A percentile compares a stretch with the other conserved stretches of the same genome.
Evolutionary conservation across 2,888 invertebrate genomes (phyloP).

Genomic region (Macaria notata): DNA sequence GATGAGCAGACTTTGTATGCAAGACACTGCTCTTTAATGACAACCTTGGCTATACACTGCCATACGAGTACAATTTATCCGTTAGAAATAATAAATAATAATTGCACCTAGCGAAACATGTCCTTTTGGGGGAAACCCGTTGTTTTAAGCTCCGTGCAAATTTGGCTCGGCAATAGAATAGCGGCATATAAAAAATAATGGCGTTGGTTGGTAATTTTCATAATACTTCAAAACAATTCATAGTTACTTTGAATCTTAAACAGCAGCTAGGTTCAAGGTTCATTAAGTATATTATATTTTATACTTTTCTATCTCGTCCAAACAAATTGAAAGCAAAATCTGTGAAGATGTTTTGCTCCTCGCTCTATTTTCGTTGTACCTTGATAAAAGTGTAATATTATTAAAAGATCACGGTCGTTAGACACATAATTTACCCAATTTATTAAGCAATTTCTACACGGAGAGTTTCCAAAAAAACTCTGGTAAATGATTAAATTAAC

Average conservation of each 20-base stretch:
- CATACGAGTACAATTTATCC: slow-evolving; percentile 44
- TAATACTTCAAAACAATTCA: no score
- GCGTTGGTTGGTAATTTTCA: background rate
- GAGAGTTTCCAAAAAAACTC: no score
- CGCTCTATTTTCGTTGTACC: background rate
- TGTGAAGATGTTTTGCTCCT: background rate
- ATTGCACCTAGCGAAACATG: slow-evolving; percentile 43
- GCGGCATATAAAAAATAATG: slow-evolving; percentile 5
- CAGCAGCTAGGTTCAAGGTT: no score
- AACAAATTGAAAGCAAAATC: no score
- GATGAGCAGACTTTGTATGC: slow-evolving; percentile 58
- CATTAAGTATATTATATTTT: no score
- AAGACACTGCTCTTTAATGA: slow-evolving; percentile 44
- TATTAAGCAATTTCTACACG: no score
- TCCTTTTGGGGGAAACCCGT: slow-evolving; percentile 56
- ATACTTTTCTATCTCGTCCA: no score
- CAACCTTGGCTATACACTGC: slow-evolving; percentile 60
- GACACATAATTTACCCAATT: no score
- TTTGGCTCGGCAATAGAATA: slow-evolving; percentile 19
- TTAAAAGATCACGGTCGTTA: no score
- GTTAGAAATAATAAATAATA: slow-evolving; percentile 61
- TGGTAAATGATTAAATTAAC: no score
- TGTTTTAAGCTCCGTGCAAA: slow-evolving; percentile 35
- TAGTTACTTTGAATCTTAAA: no score
- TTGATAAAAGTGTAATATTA: background rate